Evolutionary conservation across 2,888 invertebrate genomes (phyloP), one percentile per base, ranked within the genome.

Genomic region (Drosophila helvetica): DNA sequence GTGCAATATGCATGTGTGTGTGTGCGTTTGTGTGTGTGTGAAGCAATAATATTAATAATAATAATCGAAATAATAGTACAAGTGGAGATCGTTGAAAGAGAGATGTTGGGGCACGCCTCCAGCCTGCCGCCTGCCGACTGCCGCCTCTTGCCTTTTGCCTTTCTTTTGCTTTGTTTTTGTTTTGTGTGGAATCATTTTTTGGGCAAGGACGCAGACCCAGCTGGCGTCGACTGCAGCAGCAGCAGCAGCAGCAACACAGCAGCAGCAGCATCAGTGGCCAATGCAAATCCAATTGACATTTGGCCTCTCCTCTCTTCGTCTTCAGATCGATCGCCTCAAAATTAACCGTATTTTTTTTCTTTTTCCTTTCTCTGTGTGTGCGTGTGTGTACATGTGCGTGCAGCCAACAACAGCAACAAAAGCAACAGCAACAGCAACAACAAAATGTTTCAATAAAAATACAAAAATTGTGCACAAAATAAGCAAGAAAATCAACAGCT

Each of bases 401-500:
- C 25, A 51, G 17, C 25, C 22, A 25, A 25, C 18, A 18, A n/a
- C 17, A 45, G 22, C 46, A n/a, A 61, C 33, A 38, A 17, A 47
- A 17, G 50, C 22, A 38, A 58, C n/a, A n/a, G n/a, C n/a, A 22
- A 22, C 50, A 59, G 9, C 22, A 27, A 38, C 43, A 54, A 8
- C 27, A 19, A 38, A 45, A 10, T 33, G 6, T 18, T 38, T 15
- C n/a, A 60, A 19, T 47, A 10, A 61, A 30, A 48, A 30, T 42
- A 9, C 10, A 60, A 33, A 22, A 22, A 10, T 22, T 25, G 22
- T n/a, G 48, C 12, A 27, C 19, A 56, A 56, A 30, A 17, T 7
- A 46, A 48, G 50, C 30, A 57, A 19, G 19, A 46, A 22, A 62
- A 65, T 43, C 51, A 78, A 68, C 59, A 62, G 54, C 52, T 57